phyloP scores from a whole-genome alignment of 2,888 invertebrate genomes.

The Drosophila longiperda region DNA sequence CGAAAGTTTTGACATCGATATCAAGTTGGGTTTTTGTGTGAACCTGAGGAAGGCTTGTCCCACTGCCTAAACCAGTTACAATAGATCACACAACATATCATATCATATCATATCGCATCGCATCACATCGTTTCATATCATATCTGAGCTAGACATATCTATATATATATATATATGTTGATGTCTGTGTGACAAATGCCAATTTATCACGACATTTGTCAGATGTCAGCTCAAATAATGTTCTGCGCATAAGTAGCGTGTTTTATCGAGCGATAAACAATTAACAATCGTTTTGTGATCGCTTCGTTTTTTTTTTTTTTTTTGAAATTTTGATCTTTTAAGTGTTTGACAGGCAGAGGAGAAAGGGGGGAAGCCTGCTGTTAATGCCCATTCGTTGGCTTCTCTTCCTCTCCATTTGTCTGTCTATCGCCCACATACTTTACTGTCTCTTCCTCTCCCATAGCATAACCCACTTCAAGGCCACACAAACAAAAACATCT shows the following conservation, averaged over 20 bases:
- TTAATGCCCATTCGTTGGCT: background rate
- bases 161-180: background rate
- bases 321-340: background rate
- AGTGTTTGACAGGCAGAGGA: background rate
- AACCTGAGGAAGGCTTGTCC: conserved; percentile 43
- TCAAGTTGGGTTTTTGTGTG: background rate
- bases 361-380: background rate
- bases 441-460: background rate
- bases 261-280: conserved; percentile 35
- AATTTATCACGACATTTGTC: conserved; percentile 48
- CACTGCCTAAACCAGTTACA: conserved; percentile 34
- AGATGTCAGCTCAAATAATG: conserved; percentile 19
- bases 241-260: conserved; percentile 29
- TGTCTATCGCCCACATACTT: background rate
- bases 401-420: background rate
- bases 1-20: conserved; percentile 29
- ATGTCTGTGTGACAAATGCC: conserved; percentile 11
- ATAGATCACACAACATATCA: conserved; percentile 5
- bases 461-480: conserved; percentile 27
- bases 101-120: conserved; percentile 1
- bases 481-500: conserved; percentile 11
- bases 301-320: conserved; percentile 25
- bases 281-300: conserved; percentile 37
- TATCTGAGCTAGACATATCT: background rate
- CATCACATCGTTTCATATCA: background rate